Conservation (phyloP, 1,140 invertebrate species). For the Sarcophaga peregrina region DNA sequence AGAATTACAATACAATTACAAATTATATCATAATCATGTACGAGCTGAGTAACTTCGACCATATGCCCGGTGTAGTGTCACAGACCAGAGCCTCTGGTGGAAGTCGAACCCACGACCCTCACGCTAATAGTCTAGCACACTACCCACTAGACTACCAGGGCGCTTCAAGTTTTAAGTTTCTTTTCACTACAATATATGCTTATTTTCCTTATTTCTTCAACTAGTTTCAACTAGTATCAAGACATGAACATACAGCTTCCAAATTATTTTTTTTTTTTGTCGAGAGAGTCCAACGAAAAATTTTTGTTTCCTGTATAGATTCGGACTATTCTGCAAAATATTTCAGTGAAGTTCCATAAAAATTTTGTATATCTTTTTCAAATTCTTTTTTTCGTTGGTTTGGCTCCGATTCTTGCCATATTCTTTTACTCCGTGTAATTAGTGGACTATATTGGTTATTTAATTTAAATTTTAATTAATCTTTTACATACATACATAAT, state of each 20-base stretch:
- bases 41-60: too few relatives aligned
- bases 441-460: not conserved
- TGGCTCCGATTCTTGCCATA: too few relatives aligned
- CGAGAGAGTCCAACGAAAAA: not conserved
- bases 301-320: not conserved
- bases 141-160: too few relatives aligned
- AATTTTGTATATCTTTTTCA: not conserved
- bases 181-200: not conserved
- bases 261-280: not conserved
- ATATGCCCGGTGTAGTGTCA: too few relatives aligned
- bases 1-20: too few relatives aligned
- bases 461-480: not conserved
- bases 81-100: too few relatives aligned
- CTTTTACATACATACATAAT: too few relatives aligned
- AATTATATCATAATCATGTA: too few relatives aligned
- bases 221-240: not conserved
- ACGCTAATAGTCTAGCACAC: too few relatives aligned
- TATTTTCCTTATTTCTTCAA: slow-evolving; percentile 1
- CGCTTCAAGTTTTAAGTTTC: too few relatives aligned
- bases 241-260: not conserved
- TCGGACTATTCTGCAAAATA: not conserved
- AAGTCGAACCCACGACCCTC: too few relatives aligned
- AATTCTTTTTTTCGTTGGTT: not conserved
- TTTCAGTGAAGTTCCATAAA: not conserved
- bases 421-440: not conserved